phyloP scores from a whole-genome alignment of 2,113 vertebrate species.

The Neolamprologus falcicula region DNA sequence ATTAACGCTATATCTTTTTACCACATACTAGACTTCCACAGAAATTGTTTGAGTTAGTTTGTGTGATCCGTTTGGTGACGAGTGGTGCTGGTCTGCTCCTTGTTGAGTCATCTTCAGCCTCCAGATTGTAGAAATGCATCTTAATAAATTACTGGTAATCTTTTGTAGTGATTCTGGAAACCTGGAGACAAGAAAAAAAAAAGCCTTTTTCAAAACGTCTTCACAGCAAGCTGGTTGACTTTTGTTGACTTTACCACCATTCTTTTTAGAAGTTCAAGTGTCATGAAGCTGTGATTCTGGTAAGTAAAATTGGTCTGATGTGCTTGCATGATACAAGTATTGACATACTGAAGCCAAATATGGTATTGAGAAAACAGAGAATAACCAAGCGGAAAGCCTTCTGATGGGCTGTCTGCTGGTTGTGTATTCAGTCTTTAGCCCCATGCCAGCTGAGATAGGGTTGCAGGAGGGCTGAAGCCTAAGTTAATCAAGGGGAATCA shows the following conservation, averaged over 20 bases:
- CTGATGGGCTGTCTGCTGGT: not conserved
- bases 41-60: not conserved
- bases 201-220: not conserved
- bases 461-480: too few relatives aligned
- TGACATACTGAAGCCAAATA: not conserved
- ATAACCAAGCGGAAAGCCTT: not conserved
- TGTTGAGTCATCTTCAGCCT: conserved; percentile 6
- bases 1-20: not conserved
- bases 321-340: not conserved
- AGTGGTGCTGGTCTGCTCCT: not conserved
- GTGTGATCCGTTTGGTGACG: not conserved
- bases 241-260: not conserved
- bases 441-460: not conserved
- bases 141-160: not conserved
- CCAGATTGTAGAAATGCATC: conserved; percentile 34
- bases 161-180: conserved; percentile 11
- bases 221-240: not conserved
- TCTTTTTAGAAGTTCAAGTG: not conserved
- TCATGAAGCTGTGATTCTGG: not conserved
- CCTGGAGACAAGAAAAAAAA: not conserved
- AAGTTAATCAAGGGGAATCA: not conserved
- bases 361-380: not conserved
- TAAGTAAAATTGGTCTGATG: not conserved
- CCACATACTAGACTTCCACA: not conserved
- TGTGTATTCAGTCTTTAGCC: not conserved